These are phyloP conservation scores for Aegotheles bennettii DNA, from an alignment of 2,113 vertebrate genomes.

Conservation along the genomic window DNA sequence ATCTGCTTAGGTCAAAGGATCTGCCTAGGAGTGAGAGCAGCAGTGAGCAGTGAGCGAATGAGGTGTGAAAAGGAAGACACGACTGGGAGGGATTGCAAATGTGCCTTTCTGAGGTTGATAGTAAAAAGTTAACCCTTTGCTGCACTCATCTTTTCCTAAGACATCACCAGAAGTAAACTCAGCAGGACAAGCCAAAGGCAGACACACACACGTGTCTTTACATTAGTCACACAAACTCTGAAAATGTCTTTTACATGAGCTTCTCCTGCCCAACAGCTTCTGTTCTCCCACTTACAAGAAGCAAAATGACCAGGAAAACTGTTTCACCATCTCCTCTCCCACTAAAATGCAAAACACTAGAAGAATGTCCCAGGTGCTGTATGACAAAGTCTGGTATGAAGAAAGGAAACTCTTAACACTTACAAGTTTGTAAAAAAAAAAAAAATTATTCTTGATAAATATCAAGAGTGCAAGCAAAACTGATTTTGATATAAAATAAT, in stretches of 20 bases:
- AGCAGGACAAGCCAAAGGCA: background rate
- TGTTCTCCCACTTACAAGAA: background rate
- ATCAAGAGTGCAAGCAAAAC: background rate
- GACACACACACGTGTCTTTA: background rate
- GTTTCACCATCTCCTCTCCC: background rate
- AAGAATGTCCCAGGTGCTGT: background rate
- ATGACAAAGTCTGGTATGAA: background rate
- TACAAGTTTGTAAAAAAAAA: background rate
- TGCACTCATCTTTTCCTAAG: rapidly evolving
- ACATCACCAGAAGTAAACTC: background rate
- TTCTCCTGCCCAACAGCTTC: background rate
- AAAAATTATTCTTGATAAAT: background rate
- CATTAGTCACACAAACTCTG: rapidly evolving
- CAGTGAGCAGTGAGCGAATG: background rate
- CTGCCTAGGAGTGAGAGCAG: slow-evolving; percentile 56
- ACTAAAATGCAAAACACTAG: background rate
- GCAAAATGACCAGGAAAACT: background rate
- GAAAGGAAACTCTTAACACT: background rate
- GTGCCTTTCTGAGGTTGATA: slow-evolving; percentile 4
- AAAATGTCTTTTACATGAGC: background rate
- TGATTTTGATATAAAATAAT: background rate
- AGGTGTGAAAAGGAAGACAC: slow-evolving; percentile 7
- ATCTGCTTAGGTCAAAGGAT: slow-evolving; percentile 80
- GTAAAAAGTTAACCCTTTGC: slow-evolving; percentile 35
- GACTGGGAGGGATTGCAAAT: background rate